These are phyloP conservation scores for Zophobas morio DNA, from an alignment of 1,140 invertebrate genomes.

Conservation along the genomic window DNA sequence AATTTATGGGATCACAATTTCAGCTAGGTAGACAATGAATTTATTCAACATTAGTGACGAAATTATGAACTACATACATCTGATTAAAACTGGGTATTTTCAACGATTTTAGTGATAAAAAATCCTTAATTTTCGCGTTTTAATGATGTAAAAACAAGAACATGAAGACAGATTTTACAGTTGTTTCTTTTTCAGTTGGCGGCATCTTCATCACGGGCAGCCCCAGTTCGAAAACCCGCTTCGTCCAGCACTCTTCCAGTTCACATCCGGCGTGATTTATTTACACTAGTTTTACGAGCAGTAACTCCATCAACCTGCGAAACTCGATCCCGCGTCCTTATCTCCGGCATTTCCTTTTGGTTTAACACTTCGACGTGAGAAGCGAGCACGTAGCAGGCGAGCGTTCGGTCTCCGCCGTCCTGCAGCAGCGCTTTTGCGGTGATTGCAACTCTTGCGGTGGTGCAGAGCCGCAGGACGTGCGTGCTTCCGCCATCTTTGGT, in stretches of 20 bases:
- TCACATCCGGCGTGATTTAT: constrained; percentile 45
- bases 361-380: constrained; percentile 56
- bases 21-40: too few relatives aligned
- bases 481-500: constrained; percentile 70
- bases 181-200: too few relatives aligned
- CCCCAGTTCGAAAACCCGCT: neutral
- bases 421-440: constrained; percentile 41
- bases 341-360: constrained; percentile 53
- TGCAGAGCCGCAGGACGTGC: constrained; percentile 53
- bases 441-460: constrained; percentile 48
- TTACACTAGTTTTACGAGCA: constrained; percentile 58
- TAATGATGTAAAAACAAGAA: too few relatives aligned
- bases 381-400: constrained; percentile 48
- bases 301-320: constrained; percentile 56
- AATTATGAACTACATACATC: too few relatives aligned
- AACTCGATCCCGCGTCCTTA: constrained; percentile 56
- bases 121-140: too few relatives aligned
- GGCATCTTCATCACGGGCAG: too few relatives aligned
- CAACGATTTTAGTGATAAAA: too few relatives aligned
- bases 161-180: too few relatives aligned
- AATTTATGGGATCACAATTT: too few relatives aligned
- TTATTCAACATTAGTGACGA: too few relatives aligned
- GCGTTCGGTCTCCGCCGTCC: constrained; percentile 7
- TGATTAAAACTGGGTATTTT: too few relatives aligned
- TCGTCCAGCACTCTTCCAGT: neutral